Conservation (phyloP, 1,140 invertebrate species). For the Mamestra configurata region DNA sequence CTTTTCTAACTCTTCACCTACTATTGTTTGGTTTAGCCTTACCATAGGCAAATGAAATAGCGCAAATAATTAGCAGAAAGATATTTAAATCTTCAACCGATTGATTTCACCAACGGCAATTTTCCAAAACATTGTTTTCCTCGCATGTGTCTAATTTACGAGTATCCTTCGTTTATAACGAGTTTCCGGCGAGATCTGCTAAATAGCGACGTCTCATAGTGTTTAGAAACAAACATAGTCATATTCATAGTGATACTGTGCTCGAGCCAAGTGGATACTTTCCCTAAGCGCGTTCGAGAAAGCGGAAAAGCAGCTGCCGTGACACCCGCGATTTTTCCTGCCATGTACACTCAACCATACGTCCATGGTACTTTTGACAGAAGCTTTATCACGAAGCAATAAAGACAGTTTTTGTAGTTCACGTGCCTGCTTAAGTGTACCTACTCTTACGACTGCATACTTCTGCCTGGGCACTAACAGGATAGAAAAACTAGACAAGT, state of each 20-base stretch:
- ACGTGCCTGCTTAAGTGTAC: neutral
- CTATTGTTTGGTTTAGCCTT: too few relatives aligned
- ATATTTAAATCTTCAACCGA: neutral
- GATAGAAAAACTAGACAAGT: constrained; percentile 19
- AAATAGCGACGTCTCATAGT: constrained; percentile 19
- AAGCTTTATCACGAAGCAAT: too few relatives aligned
- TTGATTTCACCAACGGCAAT: constrained; percentile 5
- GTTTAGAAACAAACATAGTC: constrained; percentile 25
- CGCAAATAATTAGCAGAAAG: neutral
- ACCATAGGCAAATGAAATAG: too few relatives aligned
- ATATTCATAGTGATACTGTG: constrained; percentile 21
- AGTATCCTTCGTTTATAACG: neutral
- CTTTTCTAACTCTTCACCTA: too few relatives aligned
- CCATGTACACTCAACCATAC: constrained; percentile 31
- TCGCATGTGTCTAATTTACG: constrained; percentile 21
- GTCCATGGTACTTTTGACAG: neutral
- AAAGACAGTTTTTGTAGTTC: too few relatives aligned
- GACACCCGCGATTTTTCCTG: constrained; percentile 54
- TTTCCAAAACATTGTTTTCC: constrained; percentile 11
- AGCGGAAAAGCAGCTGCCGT: constrained; percentile 68
- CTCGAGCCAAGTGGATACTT: constrained; percentile 54
- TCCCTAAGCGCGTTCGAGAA: constrained; percentile 64
- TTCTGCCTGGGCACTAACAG: neutral
- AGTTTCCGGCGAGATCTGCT: constrained; percentile 13
- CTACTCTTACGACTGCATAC: constrained; percentile 4